Base-by-base conservation (phyloP, 2,888 invertebrate species). In the Himalopsyche japonica region DNA sequence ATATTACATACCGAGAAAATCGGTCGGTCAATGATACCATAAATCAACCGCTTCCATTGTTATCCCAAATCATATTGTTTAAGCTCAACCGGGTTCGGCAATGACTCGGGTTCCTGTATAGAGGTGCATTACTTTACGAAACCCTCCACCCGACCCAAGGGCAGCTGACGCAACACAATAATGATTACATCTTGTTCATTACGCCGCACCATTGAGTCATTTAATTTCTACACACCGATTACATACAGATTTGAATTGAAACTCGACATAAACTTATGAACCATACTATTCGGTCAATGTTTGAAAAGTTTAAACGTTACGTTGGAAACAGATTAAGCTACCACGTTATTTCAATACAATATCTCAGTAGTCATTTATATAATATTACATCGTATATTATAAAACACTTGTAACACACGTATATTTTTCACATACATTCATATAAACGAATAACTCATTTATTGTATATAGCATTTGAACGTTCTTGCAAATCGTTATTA, bases 21-120 rank as follows among this genome's bases (percentile, higher is more conserved):
- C 48, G 84, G 86, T 86, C 86, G 84, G 86, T 84, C 84, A 84
- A 81, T 81, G 84, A 86, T 83, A 84, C 81, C 86, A 84, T 86
- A 84, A 81, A 86, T 86, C 84, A 86, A 84, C 64, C 64, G 64
- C 10, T 7, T 30, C 80, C 82, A 82, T 86, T 83, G 80, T 83
- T 70, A 48, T 30, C 18, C 79, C 64, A 70, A 70, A 70, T 70
- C 20, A 76, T 76, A 81, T 43, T 32, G 32, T 49, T 48, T 77
- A 34, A 70, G 27, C 64, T 30, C 64, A 30, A 27, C 64, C 64
- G 30, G 10, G 12, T 70, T 70, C 12, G 15, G 30, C 10, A 30
- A 70, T 70, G 24, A 27, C 64, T 8, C 27, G 2, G 64, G 30
- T 70, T 37, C n/a, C 37, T 81, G 76, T 78, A 30, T 34, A 37